Evolutionary conservation across 2,888 invertebrate species (phyloP), one percentile per base, ranked within the genome.

Genomic region (Panzeria rudis): DNA sequence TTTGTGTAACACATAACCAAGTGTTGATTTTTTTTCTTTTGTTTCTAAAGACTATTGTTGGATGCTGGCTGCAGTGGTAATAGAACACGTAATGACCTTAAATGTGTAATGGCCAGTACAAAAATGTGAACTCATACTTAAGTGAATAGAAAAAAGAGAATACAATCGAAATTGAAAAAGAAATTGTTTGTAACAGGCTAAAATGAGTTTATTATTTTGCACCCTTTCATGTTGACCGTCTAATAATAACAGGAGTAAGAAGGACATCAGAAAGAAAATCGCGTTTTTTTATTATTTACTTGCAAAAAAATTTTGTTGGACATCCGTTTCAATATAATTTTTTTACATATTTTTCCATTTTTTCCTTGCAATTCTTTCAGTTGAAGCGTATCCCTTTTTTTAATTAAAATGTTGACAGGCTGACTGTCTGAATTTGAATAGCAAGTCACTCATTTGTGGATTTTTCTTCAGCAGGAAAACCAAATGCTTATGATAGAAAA

Each of bases 381-480:
- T 85, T 86, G 87, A 86, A 85, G 86, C 92, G 91, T 89, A 92
- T 91, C 92, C 92, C n/a, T n/a, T 92, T 92, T 92, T 92, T 92
- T 92, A 92, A 92, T 92, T 92, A 92, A 92, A 92, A 92, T 92
- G 92, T 92, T 92, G 92, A 92, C 92, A 92, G 92, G 92, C 86
- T 83, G 83, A 82, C 83, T 68, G 83, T 76, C 81, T 64, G 66
- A 78, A 85, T 85, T 85, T 85, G 85, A 85, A 85, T 85, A 82
- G 85, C 85, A 78, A 85, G 82, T 82, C 85, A 82, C 50, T 78
- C 80, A 76, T 75, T 80, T 73, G 66, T 72, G 47, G 73, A 66
- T 61, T 78, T 47, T 41, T 50, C n/a, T 35, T 61, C 15, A 35
- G 32, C 11, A 9, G 13, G 32, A 62, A 56, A 59, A 68, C 29